These are phyloP conservation scores for Andricus quercusramuli DNA, from an alignment of 2,888 invertebrate species.

Conservation along the genomic window DNA sequence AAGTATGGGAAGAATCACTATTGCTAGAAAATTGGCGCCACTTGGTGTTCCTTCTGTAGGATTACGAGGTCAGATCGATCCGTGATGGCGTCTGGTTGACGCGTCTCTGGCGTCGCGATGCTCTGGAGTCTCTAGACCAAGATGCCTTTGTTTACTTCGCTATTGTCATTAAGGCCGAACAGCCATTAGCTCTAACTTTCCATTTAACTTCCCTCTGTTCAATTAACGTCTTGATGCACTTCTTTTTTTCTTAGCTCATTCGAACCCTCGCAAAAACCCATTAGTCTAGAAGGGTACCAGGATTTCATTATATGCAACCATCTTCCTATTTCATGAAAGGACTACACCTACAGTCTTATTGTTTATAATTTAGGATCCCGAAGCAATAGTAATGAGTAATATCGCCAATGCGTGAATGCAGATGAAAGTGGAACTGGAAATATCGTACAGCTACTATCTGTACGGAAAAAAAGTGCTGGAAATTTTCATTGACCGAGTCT, in stretches of 20 bases:
- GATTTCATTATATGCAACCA: neutral
- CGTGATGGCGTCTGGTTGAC: conserved; percentile 62
- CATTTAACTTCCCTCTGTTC: neutral
- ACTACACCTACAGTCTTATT: neutral
- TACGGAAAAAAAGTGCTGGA: no score
- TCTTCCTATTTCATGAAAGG: neutral
- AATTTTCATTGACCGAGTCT: no score
- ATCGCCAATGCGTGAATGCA: no score
- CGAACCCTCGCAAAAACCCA: neutral
- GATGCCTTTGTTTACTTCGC: conserved; percentile 44
- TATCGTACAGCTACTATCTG: no score
- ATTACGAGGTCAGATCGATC: conserved; percentile 61
- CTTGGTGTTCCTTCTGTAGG: conserved; percentile 47
- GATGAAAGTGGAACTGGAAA: no score
- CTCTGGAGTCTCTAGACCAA: conserved; percentile 15
- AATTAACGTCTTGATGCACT: neutral
- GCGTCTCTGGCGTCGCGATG: conserved; percentile 48
- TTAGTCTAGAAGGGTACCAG: neutral
- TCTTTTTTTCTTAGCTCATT: conserved; percentile 29
- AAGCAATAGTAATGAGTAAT: no score
- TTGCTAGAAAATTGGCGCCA: conserved; percentile 49
- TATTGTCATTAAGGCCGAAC: conserved; percentile 17
- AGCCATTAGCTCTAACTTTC: conserved; percentile 25
- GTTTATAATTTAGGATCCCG: neutral
- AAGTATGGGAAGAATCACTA: conserved; percentile 21